These are phyloP conservation scores for Cervus canadensis DNA, from an alignment of 2,113 vertebrate genomes.

Conservation along the genomic window DNA sequence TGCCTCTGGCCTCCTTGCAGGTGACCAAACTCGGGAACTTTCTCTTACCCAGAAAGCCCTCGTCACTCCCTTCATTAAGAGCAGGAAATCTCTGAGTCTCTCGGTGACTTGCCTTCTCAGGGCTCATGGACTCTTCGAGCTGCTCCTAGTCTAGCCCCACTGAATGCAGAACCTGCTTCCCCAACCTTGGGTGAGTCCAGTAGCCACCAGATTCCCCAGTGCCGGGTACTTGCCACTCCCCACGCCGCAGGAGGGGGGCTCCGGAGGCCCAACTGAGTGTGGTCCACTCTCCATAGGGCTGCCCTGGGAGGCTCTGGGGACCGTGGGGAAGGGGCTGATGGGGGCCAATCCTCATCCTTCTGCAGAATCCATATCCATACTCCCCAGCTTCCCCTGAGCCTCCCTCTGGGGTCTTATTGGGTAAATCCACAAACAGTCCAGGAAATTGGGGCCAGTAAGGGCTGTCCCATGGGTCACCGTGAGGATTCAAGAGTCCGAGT, in stretches of 20 bases:
- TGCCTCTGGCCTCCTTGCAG: neutral
- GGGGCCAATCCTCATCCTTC: neutral
- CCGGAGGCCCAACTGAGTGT: accelerated
- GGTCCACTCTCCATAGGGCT: neutral
- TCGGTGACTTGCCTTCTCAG: neutral
- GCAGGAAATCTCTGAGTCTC: neutral
- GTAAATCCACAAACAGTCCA: neutral
- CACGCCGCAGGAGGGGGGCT: accelerated
- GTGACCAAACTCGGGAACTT: neutral
- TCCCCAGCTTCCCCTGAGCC: neutral
- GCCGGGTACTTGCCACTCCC: neutral
- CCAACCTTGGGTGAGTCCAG: accelerated
- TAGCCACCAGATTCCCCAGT: too few species aligned
- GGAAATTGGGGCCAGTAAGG: neutral
- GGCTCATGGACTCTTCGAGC: neutral
- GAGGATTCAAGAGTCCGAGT: neutral
- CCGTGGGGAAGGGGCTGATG: neutral
- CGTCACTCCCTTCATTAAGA: neutral
- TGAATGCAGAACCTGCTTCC: neutral
- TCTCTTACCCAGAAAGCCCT: neutral
- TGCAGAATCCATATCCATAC: neutral
- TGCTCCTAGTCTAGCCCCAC: neutral
- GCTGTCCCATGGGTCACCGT: neutral
- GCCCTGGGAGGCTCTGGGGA: neutral
- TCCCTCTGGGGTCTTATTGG: neutral